Conservation (phyloP, 2,888 invertebrate genomes). For the Limenitis camilla region DNA sequence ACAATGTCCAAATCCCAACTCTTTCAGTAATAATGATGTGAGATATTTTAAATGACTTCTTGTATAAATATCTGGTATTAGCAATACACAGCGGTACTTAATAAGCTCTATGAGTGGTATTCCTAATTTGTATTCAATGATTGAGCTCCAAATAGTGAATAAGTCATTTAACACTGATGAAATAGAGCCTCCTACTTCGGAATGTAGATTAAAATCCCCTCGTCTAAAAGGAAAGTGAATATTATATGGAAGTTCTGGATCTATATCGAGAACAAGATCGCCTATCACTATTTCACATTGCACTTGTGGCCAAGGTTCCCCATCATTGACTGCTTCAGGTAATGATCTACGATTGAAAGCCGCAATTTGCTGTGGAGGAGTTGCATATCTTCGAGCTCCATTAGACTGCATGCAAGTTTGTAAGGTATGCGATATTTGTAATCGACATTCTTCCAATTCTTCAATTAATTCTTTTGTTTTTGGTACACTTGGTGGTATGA, state of each 20-base stretch:
- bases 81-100: slow-evolving; percentile 88
- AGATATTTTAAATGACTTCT: slow-evolving; percentile 89
- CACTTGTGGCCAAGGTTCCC: slow-evolving; percentile 77
- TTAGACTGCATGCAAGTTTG: slow-evolving; percentile 90
- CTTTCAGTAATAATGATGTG: slow-evolving; percentile 84
- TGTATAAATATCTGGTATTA: slow-evolving; percentile 93
- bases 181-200: slow-evolving; percentile 88
- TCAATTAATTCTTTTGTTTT: slow-evolving; percentile 80
- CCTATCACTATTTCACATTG: slow-evolving; percentile 82
- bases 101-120: slow-evolving; percentile 82
- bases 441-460: slow-evolving; percentile 87
- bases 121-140: slow-evolving; percentile 83
- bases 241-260: slow-evolving; percentile 83
- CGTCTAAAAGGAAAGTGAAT: slow-evolving; percentile 92
- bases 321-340: slow-evolving; percentile 78
- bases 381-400: slow-evolving; percentile 86
- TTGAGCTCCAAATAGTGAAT: slow-evolving; percentile 90
- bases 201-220: slow-evolving; percentile 91
- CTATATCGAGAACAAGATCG: slow-evolving; percentile 82
- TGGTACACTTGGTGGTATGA: slow-evolving; percentile 78
- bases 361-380: slow-evolving; percentile 91
- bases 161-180: slow-evolving; percentile 88
- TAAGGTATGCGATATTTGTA: slow-evolving; percentile 89
- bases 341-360: slow-evolving; percentile 87
- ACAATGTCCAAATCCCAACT: slow-evolving; percentile 90